phyloP scores from a whole-genome alignment of 2,113 vertebrate species.

The Microcebus tavaratra region DNA sequence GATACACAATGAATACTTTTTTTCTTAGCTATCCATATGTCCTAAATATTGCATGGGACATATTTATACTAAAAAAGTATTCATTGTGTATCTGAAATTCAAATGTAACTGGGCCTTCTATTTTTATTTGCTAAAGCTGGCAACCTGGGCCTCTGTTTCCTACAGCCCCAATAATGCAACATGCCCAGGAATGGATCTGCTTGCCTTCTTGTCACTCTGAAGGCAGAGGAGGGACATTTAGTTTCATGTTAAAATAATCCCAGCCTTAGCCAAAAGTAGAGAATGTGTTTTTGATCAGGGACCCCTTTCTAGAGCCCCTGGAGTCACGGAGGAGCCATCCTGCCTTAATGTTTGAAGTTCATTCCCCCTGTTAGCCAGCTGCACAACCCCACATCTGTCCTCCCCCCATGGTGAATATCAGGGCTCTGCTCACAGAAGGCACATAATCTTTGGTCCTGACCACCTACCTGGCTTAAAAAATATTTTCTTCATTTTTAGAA shows the following conservation, averaged over 20 bases:
- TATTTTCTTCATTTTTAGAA: constrained; percentile 15
- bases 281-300: not conserved
- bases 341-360: not conserved
- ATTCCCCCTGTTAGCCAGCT: not conserved
- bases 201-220: not conserved
- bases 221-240: not conserved
- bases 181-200: not conserved
- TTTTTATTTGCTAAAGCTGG: not conserved
- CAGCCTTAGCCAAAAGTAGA: not conserved
- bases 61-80: not conserved
- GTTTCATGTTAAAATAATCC: not conserved
- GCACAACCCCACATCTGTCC: not conserved
- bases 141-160: not conserved
- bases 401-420: not conserved
- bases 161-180: not conserved
- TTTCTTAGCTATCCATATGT: not conserved
- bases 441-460: no score
- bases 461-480: not conserved
- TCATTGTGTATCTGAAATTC: not conserved
- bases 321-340: not conserved
- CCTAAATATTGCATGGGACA: not conserved
- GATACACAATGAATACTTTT: not conserved
- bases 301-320: not conserved
- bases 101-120: not conserved
- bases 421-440: not conserved